A percentile compares a stretch with the other conserved stretches of the same genome.
These are phyloP conservation scores for Alligator mississippiensis DNA, from an alignment of 2,113 vertebrate species.

Conservation along the genomic window DNA sequence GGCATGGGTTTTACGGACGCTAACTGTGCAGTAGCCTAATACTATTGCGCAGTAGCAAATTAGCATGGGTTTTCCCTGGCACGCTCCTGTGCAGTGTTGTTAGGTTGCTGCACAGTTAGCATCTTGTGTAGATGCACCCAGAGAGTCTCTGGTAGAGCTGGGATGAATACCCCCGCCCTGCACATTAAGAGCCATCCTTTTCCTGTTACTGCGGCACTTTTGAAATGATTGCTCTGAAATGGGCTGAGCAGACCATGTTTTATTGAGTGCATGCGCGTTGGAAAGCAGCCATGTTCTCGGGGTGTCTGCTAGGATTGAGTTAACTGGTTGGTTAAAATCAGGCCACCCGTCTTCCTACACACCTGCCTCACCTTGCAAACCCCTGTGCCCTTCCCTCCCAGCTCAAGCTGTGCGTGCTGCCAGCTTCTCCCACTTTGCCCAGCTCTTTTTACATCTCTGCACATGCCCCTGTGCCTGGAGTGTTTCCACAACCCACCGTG, in stretches of 20 bases:
- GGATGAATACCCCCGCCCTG: background rate
- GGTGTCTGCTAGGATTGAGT: background rate
- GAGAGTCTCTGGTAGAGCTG: too few relatives aligned
- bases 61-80: too few relatives aligned
- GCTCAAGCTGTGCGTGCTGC: background rate
- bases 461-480: background rate
- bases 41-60: too few relatives aligned
- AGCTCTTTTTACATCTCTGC: background rate
- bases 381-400: background rate
- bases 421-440: background rate
- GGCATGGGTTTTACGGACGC: too few relatives aligned
- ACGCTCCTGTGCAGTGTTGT: too few relatives aligned
- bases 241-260: background rate
- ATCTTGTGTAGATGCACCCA: too few relatives aligned
- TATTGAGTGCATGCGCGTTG: background rate
- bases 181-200: background rate
- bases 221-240: background rate
- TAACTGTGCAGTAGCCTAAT: too few relatives aligned
- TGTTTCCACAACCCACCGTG: background rate
- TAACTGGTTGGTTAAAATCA: background rate
- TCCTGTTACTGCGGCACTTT: background rate
- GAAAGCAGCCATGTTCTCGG: background rate
- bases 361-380: background rate
- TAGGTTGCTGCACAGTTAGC: too few relatives aligned
- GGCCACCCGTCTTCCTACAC: background rate